Percentiles rank a stretch among this genome's conserved stretches.
Conservation (phyloP, 2,113 vertebrate species). For the Dissostichus mawsoni region DNA sequence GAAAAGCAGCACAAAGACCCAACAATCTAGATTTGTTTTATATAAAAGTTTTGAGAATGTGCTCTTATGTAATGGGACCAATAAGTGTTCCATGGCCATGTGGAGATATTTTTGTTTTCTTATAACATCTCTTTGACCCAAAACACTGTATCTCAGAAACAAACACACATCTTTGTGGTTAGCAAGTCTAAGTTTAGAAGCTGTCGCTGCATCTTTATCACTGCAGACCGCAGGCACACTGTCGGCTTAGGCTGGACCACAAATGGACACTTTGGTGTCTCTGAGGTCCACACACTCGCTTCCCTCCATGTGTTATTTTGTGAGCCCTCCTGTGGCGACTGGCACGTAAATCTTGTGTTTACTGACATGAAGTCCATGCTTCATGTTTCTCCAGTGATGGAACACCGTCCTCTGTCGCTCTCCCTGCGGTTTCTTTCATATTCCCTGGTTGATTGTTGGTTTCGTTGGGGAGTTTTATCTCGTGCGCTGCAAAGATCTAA, state of each 20-base stretch:
- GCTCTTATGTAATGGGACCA: no score
- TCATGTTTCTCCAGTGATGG: neutral
- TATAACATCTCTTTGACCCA: neutral
- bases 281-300: slow-evolving; percentile 1
- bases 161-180: slow-evolving; percentile 35
- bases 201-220: slow-evolving; percentile 27
- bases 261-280: slow-evolving; percentile 46
- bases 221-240: slow-evolving; percentile 31
- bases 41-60: no score
- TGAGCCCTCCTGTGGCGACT: neutral
- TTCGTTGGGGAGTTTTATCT: no score
- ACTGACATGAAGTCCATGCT: neutral
- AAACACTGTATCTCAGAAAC: slow-evolving; percentile 11
- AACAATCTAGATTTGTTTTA: no score
- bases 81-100: neutral
- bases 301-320: neutral
- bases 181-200: slow-evolving; percentile 59
- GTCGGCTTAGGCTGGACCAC: slow-evolving; percentile 51
- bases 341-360: slow-evolving; percentile 28
- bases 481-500: no score
- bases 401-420: no score
- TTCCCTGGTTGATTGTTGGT: no score
- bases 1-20: no score
- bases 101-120: slow-evolving; percentile 15
- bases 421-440: no score